phyloP scores from a whole-genome alignment of 2,113 vertebrate genomes.

The Corythoichthys intestinalis region DNA sequence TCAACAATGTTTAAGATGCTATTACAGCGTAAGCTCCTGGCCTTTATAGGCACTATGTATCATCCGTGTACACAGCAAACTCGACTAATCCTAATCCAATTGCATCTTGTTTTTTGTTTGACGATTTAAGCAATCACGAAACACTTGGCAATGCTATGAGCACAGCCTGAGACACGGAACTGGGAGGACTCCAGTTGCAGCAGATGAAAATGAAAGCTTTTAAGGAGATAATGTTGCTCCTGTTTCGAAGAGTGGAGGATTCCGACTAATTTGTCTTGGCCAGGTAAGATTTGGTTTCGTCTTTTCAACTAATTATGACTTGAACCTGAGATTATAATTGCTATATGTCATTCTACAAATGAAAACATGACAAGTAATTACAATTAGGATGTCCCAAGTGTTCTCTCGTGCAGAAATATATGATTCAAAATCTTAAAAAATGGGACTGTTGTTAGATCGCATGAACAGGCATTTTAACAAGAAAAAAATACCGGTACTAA shows the following conservation, averaged over 20 bases:
- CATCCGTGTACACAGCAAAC: conserved; percentile 49
- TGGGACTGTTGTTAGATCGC: too few relatives aligned
- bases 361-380: too few relatives aligned
- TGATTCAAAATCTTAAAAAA: too few relatives aligned
- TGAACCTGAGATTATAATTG: background rate
- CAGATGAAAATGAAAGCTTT: background rate
- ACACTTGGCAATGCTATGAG: conserved; percentile 8
- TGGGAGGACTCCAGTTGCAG: background rate
- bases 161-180: background rate
- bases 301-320: background rate
- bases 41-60: conserved; percentile 49
- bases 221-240: background rate
- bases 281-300: conserved; percentile 42
- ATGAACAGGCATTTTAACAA: too few relatives aligned
- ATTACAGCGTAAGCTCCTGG: conserved; percentile 23
- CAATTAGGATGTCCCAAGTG: too few relatives aligned
- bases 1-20: background rate
- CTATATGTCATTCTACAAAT: background rate
- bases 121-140: conserved; percentile 43
- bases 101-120: conserved; percentile 56
- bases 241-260: conserved; percentile 8
- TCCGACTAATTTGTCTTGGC: conserved; percentile 18
- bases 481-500: too few relatives aligned
- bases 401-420: too few relatives aligned
- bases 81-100: conserved; percentile 72